A percentile compares a stretch with the other conserved stretches of the same genome.
Conservation (phyloP, 2,113 vertebrate species). For the Talpa occidentalis region DNA sequence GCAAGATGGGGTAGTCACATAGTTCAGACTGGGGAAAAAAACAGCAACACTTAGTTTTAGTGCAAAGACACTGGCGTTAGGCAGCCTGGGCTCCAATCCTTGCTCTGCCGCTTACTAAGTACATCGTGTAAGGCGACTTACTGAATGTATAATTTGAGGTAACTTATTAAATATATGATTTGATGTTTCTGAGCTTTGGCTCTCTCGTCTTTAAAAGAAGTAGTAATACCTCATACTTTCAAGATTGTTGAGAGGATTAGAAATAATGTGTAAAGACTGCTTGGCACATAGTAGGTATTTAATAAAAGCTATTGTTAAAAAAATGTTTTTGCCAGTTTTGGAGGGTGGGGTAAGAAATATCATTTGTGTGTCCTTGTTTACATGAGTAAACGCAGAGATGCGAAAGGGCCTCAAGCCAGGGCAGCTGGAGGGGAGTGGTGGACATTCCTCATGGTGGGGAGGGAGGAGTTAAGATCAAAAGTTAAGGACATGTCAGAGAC, state of each 20-base stretch:
- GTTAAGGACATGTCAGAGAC: slow-evolving; percentile 26
- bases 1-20: neutral
- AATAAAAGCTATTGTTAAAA: slow-evolving; percentile 13
- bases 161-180: neutral
- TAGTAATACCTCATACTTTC: neutral
- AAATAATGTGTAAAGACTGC: neutral
- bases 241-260: slow-evolving; percentile 40
- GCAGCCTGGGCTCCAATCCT: neutral
- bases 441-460: slow-evolving; percentile 22
- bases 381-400: neutral
- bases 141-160: neutral
- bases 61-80: neutral
- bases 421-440: neutral
- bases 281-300: neutral
- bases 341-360: neutral
- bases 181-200: slow-evolving; percentile 45
- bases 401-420: neutral
- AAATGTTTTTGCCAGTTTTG: neutral
- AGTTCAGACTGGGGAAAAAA: neutral
- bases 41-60: neutral
- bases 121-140: neutral
- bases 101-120: slow-evolving; percentile 11
- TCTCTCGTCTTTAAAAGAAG: slow-evolving; percentile 53
- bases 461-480: neutral
- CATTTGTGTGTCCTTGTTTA: slow-evolving; percentile 48